A percentile compares a stretch with the other conserved stretches of the same genome.
Conservation (phyloP, 1,140 invertebrate genomes). For the Megalonaias nervosa region DNA sequence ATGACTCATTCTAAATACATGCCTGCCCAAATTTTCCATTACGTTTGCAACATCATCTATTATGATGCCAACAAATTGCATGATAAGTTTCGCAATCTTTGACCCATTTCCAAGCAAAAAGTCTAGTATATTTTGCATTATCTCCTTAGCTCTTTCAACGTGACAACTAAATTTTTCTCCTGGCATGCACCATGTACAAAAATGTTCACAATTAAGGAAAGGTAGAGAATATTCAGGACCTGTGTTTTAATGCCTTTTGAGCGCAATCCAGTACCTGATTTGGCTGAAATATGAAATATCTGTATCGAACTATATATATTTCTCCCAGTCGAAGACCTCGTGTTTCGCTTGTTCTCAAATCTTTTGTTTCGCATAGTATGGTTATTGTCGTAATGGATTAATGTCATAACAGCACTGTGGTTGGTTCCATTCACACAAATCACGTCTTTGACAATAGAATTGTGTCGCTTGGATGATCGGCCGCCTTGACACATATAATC, state of each 20-base stretch:
- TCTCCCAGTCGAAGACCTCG: slow-evolving; percentile 1
- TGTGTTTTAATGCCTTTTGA: background rate
- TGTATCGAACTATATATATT: slow-evolving; percentile 16
- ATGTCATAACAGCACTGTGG: background rate
- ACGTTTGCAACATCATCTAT: slow-evolving; percentile 9
- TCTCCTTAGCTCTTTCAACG: background rate
- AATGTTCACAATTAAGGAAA: no score
- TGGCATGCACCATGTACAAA: slow-evolving; percentile 21
- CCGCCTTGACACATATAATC: slow-evolving; percentile 10
- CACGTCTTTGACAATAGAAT: background rate
- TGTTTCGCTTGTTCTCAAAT: slow-evolving; percentile 1
- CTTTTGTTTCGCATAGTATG: background rate
- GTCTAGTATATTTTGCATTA: background rate
- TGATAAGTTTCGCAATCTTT: slow-evolving; percentile 8
- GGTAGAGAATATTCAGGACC: slow-evolving; percentile 1
- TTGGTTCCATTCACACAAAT: background rate
- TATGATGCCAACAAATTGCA: background rate
- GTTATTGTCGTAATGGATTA: slow-evolving; percentile 14
- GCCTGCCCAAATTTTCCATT: background rate
- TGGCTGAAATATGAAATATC: background rate
- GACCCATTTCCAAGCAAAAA: background rate
- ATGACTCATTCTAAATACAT: background rate
- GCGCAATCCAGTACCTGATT: slow-evolving; percentile 1
- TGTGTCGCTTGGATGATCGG: background rate
- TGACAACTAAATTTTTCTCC: slow-evolving; percentile 12